Base-by-base conservation (phyloP, 2,888 invertebrate species). In the Chloroclysta siterata region DNA sequence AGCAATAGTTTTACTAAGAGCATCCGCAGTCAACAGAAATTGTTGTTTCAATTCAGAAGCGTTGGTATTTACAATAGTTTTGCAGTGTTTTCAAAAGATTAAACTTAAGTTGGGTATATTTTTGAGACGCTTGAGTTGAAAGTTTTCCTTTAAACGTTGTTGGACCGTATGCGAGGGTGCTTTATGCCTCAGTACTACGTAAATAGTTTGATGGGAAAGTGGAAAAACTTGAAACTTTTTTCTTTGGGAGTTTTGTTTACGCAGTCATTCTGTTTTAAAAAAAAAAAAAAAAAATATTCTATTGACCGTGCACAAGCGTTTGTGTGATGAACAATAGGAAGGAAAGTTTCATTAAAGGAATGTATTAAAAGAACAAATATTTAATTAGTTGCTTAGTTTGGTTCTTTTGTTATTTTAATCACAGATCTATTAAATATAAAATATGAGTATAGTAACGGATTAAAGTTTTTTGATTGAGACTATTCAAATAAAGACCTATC, bases 21-120 rank as follows among this genome's bases (percentile, higher is more conserved):
- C 39, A 53, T 53, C 52, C 50, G 64, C n/a, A 57, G 60, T 69
- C 70, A 52, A 69, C 76, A 77, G 80, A 77, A 74, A 77, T 76
- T 70, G 70, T 76, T 77, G 76, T 80, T 76, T 74, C 77, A 80
- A 77, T 76, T 73, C 72, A 74, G 80, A 53, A 56, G 33, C 17
- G 51, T 82, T 84, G 71, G 80, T 85, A 86, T 85, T 88, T 87
- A 85, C 87, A 87, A 85, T 85, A 85, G 88, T 85, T 87, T 83
- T 78, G 79, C 60, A 80, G 76, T 82, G 78, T 87, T 87, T 87
- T 86, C 85, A 86, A 84, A 82, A 87, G 88, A 89, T 90, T 90
- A 88, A 90, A 89, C 87, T 89, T 85, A 84, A 85, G 85, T 85
- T 86, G 82, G 83, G 88, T 85, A 89, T 90, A 90, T 90, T 89